Conservation (phyloP, 2,888 invertebrate species). For the Ormyrus pomaceus region DNA sequence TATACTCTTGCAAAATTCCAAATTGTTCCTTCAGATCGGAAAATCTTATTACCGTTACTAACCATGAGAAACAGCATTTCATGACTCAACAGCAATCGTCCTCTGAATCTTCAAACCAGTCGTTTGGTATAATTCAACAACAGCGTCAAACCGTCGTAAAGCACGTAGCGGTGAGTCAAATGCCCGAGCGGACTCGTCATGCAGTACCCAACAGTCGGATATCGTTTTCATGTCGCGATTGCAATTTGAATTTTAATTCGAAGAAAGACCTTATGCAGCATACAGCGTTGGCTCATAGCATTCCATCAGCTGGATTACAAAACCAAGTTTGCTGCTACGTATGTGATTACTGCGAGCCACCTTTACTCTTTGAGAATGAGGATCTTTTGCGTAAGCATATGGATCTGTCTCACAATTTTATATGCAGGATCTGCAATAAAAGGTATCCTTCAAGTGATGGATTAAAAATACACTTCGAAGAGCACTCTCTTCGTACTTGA, state of each 20-base stretch:
- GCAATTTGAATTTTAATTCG: conserved; percentile 13
- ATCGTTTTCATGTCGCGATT: conserved; percentile 18
- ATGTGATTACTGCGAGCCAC: conserved; percentile 58
- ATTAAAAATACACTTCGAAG: conserved; percentile 40
- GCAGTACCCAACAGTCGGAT: conserved; percentile 16
- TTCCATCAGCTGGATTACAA: not conserved
- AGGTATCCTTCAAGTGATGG: conserved; percentile 40
- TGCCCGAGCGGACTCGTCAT: conserved; percentile 48
- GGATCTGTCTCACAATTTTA: conserved; percentile 52
- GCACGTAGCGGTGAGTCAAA: conserved; percentile 49
- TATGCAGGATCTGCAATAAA: conserved; percentile 56
- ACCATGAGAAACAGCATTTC: conserved; percentile 40
- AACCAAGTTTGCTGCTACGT: conserved; percentile 52
- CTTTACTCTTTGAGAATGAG: conserved; percentile 31
- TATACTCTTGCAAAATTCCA: conserved; percentile 43
- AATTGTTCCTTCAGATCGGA: conserved; percentile 37
- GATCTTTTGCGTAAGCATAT: conserved; percentile 54
- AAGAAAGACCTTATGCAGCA: conserved; percentile 43
- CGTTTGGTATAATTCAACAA: not conserved
- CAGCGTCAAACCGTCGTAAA: conserved; percentile 27
- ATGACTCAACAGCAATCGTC: not conserved
- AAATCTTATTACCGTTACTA: not conserved
- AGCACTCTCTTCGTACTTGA: conserved; percentile 41
- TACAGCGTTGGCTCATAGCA: conserved; percentile 8
- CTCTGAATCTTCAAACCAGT: not conserved